Evolutionary conservation across 2,113 vertebrate species (phyloP), one percentile per base, ranked within the genome.

Genomic region (Narcine bancroftii): DNA sequence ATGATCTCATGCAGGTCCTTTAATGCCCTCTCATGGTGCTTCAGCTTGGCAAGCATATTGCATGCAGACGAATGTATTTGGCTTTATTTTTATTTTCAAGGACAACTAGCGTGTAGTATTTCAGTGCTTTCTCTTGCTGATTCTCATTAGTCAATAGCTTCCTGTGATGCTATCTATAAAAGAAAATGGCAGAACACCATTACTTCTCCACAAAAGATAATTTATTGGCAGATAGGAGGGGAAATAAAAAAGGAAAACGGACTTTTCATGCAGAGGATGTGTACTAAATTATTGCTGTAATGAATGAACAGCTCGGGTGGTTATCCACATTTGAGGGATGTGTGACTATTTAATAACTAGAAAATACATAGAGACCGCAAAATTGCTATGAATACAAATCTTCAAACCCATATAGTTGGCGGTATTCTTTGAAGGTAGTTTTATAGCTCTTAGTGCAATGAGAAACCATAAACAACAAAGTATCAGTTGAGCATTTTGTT

Each of bases 1-100:
- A 98, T 96, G 69, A 97, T 95, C 6, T 29, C 93, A 39, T 96
- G 96, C 93, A 99, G 95, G 94, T 99, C 98, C 33, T 93, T 65
- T 39, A 97, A 92, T 0, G 97, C 97, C 15, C 89, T 94, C n/a
- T 94, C 89, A 0, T 97, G 95, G 1, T 96, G 93, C 42, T 93
- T 95, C 60, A 98, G 95, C 75, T 95, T 95, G 0, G 92, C 0
- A 98, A 94, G 94, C 97, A 98, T 33, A 94, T 87, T 0, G 96
- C 97, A 0, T 98, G 96, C 73, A 94, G 96, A 36, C 97, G 95
- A 50, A 98, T 95, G 73, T 93, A 95, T 92, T 93, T 93, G 50
- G 93, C 94, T 45, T 92, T 93, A 93, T 71, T 92, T 79, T 93
- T 94, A 47, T 92, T 95, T 15, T 96, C 93, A 92, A 96, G 93